Evolutionary conservation across 2,113 vertebrate species (phyloP).

Genomic region (Neotoma lepida): DNA sequence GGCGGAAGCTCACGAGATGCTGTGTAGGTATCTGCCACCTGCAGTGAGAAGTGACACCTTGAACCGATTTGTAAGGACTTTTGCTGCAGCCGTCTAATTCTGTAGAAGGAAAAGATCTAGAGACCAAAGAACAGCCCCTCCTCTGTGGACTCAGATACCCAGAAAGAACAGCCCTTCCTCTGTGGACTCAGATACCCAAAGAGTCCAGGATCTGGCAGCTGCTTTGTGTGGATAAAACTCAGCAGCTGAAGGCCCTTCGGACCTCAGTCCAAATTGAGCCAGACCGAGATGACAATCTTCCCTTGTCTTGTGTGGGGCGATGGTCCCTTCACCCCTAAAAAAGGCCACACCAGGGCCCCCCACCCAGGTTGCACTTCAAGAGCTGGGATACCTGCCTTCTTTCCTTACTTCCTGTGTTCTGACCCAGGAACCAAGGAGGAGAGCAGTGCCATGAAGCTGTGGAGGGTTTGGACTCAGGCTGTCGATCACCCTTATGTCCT

Average conservation of each 20-base stretch:
- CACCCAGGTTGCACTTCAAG: neutral
- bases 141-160: neutral
- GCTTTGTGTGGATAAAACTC: neutral
- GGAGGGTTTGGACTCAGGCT: neutral
- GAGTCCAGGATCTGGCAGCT: neutral
- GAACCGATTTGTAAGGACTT: neutral
- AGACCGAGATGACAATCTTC: neutral
- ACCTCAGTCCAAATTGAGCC: neutral
- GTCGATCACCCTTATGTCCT: neutral
- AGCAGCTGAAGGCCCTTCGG: neutral
- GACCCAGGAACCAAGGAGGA: no score
- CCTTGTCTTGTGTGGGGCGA: neutral
- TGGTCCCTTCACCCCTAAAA: no score
- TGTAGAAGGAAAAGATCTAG: neutral
- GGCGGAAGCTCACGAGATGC: fast-evolving
- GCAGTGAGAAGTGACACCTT: neutral
- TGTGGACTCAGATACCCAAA: neutral
- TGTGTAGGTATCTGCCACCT: neutral
- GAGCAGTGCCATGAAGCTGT: fast-evolving
- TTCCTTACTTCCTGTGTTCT: neutral
- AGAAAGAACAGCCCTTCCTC: neutral
- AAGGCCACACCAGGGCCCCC: neutral
- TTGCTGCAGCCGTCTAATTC: neutral
- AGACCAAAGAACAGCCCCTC: neutral
- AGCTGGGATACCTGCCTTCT: no score